Conservation (phyloP, 2,888 invertebrate species). For the Mylabris sibirica region DNA sequence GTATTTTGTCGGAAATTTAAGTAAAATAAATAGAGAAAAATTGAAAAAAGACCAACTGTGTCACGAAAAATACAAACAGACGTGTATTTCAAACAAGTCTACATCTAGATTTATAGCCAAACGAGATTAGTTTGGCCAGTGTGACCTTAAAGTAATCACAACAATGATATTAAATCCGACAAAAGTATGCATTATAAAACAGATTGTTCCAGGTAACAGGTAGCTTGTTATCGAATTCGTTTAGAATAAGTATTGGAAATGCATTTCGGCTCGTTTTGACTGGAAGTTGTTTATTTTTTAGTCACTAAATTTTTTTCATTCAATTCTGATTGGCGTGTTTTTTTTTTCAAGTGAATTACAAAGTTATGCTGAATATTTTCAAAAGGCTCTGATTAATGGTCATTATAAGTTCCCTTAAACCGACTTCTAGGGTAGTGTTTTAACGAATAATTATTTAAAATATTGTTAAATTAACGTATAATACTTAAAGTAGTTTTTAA, state of each 20-base stretch:
- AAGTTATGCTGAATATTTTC: background rate
- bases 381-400: background rate
- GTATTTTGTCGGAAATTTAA: background rate
- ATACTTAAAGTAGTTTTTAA: background rate
- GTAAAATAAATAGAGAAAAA: background rate
- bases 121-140: background rate
- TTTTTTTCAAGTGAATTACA: background rate
- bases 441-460: conserved; percentile 1
- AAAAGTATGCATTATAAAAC: too few species aligned
- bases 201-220: too few species aligned
- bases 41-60: background rate
- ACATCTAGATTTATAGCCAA: background rate
- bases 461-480: background rate
- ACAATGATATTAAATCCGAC: background rate
- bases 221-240: too few species aligned
- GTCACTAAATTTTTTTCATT: too few species aligned
- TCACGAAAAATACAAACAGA: background rate
- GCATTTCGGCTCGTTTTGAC: too few species aligned
- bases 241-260: too few species aligned
- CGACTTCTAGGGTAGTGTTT: background rate
- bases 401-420: background rate
- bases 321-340: background rate
- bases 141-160: background rate
- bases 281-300: too few species aligned
- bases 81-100: background rate